Evolutionary conservation across 1,140 invertebrate species (phyloP).

Genomic region (Samia ricini): DNA sequence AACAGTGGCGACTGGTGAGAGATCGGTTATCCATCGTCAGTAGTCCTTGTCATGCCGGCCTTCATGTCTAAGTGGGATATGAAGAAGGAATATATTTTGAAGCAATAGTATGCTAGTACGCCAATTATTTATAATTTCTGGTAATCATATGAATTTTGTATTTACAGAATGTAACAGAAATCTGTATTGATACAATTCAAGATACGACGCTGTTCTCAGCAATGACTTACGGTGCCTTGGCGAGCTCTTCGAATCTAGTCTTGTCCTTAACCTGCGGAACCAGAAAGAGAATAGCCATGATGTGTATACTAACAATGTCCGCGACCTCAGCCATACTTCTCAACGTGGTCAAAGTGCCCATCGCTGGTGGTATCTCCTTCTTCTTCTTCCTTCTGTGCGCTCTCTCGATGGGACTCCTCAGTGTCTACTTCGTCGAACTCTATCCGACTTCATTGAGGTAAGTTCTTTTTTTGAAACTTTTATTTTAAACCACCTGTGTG

Average conservation of each 20-base stretch:
- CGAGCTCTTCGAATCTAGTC: constrained; percentile 53
- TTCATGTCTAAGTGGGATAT: too few species aligned
- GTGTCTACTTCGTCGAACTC: constrained; percentile 69
- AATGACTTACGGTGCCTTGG: constrained; percentile 61
- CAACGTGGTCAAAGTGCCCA: constrained; percentile 49
- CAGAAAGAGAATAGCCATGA: constrained; percentile 57
- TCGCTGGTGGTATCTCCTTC: constrained; percentile 67
- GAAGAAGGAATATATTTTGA: too few species aligned
- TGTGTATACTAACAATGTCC: constrained; percentile 48
- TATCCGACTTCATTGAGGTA: constrained; percentile 68
- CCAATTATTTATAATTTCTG: not conserved
- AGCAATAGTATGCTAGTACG: too few species aligned
- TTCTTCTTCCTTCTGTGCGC: constrained; percentile 66
- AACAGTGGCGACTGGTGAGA: too few species aligned
- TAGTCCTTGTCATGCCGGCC: too few species aligned
- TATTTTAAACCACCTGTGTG: not conserved
- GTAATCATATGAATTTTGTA: too few species aligned
- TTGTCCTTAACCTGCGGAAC: constrained; percentile 58
- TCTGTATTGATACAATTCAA: constrained; percentile 64
- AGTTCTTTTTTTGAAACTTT: constrained; percentile 13
- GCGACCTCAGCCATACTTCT: constrained; percentile 48
- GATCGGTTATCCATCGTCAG: too few species aligned
- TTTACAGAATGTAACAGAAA: constrained; percentile 42
- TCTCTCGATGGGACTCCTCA: constrained; percentile 63
- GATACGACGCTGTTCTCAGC: constrained; percentile 63